phyloP scores from a whole-genome alignment of 2,888 invertebrate genomes.

The Sericinus montela region DNA sequence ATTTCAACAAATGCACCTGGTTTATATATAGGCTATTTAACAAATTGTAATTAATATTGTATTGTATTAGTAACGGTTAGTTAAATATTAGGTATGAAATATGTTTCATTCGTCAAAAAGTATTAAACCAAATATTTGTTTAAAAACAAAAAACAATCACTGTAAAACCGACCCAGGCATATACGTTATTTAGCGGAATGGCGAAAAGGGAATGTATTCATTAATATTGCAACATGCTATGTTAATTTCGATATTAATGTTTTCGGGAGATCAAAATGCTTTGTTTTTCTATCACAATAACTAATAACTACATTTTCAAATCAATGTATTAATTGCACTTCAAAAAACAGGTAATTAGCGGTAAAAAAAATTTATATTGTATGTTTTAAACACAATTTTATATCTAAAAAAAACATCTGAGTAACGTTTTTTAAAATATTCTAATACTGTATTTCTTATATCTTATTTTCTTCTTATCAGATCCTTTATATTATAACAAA shows the following conservation, averaged over 20 bases:
- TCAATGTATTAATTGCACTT: not conserved
- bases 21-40: too few species aligned
- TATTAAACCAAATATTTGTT: too few species aligned
- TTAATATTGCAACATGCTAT: too few species aligned
- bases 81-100: too few species aligned
- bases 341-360: not conserved
- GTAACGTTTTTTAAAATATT: not conserved
- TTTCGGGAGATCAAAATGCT: not conserved
- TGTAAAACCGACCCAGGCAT: too few species aligned
- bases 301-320: not conserved
- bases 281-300: not conserved
- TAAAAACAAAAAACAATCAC: too few species aligned
- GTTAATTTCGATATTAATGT: too few species aligned
- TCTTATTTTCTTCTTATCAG: not conserved
- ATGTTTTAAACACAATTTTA: not conserved
- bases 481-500: not conserved
- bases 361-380: not conserved
- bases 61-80: too few species aligned
- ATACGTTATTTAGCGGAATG: not conserved
- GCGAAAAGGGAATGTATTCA: not conserved
- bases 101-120: too few species aligned
- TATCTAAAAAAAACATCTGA: not conserved
- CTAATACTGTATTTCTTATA: not conserved
- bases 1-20: too few species aligned
- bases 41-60: too few species aligned